Base-by-base conservation (phyloP, 2,113 vertebrate species). In the Pluvianellus socialis region DNA sequence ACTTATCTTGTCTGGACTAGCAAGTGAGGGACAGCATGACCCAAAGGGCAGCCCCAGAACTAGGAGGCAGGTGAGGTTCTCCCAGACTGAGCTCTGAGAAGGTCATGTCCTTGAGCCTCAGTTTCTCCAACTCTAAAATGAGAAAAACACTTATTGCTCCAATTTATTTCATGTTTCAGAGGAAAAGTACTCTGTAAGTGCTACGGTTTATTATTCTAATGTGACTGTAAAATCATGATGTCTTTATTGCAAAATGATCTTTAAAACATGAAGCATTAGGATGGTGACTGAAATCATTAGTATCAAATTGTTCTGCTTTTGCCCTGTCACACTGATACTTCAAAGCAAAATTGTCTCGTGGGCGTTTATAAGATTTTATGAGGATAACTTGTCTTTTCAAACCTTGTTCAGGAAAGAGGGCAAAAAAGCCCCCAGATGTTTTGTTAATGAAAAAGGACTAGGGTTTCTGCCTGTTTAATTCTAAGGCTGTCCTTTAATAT, bases 261-360 rank as follows among this genome's bases (percentile, higher is more conserved):
- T 96, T 97, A 97, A 97, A 97, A 97, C 94, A 96, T 96, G 96
- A 97, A 95, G 95, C 95, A 97, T 95, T 89, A 97, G 92, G 92
- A 95, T 92, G 83, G 96, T 95, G 96, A 95, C 97, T 97, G 95
- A 94, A 96, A 89, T 97, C 94, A 97, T 97, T 96, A 97, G 83
- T 94, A 97, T 95, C 95, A 96, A 96, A 96, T 96, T 97, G 96
- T 96, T 97, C 96, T 93, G 95, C 96, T 95, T 97, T 92, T 97
- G 94, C 88, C 92, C 88, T 97, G 95, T 96, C 94, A 95, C 95
- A 92, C 5, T 92, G 96, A 96, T 91, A 82, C 91, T 97, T 97
- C 91, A 94, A 96, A 97, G 95, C 61, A 94, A 94, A 97, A 96
- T 94, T 92, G 92, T 95, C 88, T 94, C 15, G 86, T 97, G 92